These are phyloP conservation scores for Lamproptera curius DNA, from an alignment of 2,888 invertebrate species.

Conservation along the genomic window DNA sequence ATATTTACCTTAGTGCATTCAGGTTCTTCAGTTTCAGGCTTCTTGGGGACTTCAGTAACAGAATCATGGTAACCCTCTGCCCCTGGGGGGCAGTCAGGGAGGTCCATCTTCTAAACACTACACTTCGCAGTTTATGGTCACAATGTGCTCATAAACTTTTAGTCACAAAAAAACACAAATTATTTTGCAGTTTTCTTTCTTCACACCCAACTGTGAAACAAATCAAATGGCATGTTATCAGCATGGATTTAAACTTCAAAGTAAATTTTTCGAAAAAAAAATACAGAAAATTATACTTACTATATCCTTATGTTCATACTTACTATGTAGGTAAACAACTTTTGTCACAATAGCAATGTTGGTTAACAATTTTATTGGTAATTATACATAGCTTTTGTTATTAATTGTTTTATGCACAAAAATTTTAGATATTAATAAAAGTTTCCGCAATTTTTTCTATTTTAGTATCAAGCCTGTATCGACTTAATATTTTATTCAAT, in stretches of 20 bases:
- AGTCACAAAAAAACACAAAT: conserved; percentile 15
- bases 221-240: conserved; percentile 3
- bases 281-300: conserved; percentile 17
- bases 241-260: background rate
- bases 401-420: no score
- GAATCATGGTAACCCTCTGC: conserved; percentile 70
- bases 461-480: no score
- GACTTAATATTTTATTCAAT: no score
- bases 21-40: conserved; percentile 41
- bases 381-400: no score
- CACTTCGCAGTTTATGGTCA: conserved; percentile 64
- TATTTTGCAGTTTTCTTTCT: conserved; percentile 11
- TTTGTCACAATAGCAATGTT: conserved; percentile 9
- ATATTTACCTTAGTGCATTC: conserved; percentile 69
- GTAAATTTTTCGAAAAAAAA: conserved; percentile 1
- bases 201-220: conserved; percentile 15
- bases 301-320: conserved; percentile 9
- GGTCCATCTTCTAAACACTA: conserved; percentile 70
- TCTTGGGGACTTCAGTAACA: conserved; percentile 58
- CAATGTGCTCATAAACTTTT: conserved; percentile 58
- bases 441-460: no score
- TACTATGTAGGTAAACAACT: conserved; percentile 7
- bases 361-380: background rate
- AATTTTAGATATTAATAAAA: no score
- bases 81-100: conserved; percentile 71